A percentile compares a stretch with the other conserved stretches of the same genome.
Evolutionary conservation across 1,140 invertebrate genomes (phyloP).

Genomic region (Drosophila oshimai): DNA sequence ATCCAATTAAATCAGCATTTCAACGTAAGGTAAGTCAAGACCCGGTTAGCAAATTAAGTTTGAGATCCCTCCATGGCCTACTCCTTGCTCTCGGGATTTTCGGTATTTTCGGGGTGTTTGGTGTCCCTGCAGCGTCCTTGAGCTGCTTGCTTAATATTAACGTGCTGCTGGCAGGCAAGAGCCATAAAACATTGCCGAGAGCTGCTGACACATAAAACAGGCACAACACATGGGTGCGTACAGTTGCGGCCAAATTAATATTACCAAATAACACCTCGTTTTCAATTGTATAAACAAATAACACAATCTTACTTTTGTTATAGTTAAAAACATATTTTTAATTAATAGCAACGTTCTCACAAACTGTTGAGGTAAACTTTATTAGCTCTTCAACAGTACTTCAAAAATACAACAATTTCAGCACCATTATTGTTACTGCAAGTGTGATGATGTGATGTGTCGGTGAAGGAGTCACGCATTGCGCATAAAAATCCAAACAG

Average conservation of each 20-base stretch:
- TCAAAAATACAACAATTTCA: not conserved
- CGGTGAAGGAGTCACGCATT: constrained; percentile 61
- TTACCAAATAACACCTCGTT: not conserved
- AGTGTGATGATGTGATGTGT: constrained; percentile 47
- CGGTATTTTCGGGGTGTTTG: not conserved
- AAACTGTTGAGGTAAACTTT: too few relatives aligned
- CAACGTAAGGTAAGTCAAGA: constrained; percentile 35
- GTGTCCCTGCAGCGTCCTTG: constrained; percentile 2
- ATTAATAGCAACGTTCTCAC: too few relatives aligned
- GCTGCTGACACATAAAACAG: constrained; percentile 37
- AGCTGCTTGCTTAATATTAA: constrained; percentile 49
- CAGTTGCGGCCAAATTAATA: not conserved
- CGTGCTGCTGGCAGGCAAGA: constrained; percentile 45
- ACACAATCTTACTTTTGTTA: too few relatives aligned
- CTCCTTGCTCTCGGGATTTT: constrained; percentile 19
- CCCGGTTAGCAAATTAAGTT: constrained; percentile 34
- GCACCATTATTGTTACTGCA: not conserved
- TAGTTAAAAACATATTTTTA: too few relatives aligned
- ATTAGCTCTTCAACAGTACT: too few relatives aligned
- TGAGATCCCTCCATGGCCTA: not conserved
- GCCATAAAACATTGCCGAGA: constrained; percentile 52
- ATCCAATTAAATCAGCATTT: constrained; percentile 50
- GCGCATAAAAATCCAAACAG: constrained; percentile 69
- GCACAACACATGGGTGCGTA: constrained; percentile 15
- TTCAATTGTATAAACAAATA: not conserved